Conservation (phyloP, 1,140 invertebrate species). For the Listronotus oregonensis region DNA sequence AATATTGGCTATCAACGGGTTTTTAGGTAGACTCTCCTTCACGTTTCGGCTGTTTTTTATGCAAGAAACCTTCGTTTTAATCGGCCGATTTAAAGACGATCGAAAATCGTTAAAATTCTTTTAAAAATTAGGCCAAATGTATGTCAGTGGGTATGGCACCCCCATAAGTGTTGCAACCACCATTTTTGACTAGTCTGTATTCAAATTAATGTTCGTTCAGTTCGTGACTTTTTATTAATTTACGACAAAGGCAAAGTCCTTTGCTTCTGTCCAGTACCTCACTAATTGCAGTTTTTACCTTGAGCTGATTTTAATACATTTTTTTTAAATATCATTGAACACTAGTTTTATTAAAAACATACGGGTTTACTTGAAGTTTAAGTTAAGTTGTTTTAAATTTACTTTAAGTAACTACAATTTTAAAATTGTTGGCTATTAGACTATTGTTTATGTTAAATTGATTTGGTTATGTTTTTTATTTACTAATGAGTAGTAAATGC, state of each 20-base stretch:
- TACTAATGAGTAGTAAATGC: too few relatives aligned
- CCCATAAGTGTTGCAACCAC: conserved; percentile 21
- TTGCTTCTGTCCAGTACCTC: background rate
- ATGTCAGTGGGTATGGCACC: conserved; percentile 21
- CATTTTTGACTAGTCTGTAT: conserved; percentile 10
- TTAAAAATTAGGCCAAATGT: background rate
- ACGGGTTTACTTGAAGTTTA: too few relatives aligned
- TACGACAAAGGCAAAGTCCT: conserved; percentile 12
- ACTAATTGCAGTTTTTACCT: conserved; percentile 16
- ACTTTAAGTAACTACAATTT: too few relatives aligned
- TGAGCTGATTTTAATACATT: conserved; percentile 12
- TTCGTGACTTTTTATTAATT: conserved; percentile 8
- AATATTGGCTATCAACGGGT: conserved; percentile 30
- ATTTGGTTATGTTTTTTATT: too few relatives aligned
- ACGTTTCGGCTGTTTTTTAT: background rate
- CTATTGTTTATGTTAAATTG: too few relatives aligned
- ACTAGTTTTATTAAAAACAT: too few relatives aligned
- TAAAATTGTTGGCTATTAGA: too few relatives aligned
- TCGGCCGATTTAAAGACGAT: background rate
- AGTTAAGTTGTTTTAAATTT: too few relatives aligned
- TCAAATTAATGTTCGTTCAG: conserved; percentile 1
- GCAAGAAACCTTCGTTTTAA: background rate
- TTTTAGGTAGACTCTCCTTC: conserved; percentile 17
- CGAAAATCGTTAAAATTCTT: conserved; percentile 17
- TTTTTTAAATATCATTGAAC: background rate